Evolutionary conservation across 2,797 vertebrate genomes (phyloP).

Genomic region (Aulostomus chinensis): DNA sequence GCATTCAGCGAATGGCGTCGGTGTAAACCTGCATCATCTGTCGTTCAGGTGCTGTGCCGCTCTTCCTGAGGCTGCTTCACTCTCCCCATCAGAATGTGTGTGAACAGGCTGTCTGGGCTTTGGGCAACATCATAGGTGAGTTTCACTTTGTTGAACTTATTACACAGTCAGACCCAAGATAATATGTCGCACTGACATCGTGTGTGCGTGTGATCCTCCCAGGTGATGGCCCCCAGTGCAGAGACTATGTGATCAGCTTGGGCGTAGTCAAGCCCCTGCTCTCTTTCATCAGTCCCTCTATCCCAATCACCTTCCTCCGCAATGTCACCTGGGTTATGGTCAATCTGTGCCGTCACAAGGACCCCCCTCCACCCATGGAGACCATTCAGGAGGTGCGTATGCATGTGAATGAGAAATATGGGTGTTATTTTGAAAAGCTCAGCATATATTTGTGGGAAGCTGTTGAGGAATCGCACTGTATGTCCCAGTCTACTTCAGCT

Average conservation of each 20-base stretch:
- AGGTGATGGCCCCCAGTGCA: conserved; percentile 98
- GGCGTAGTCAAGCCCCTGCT: conserved; percentile 98
- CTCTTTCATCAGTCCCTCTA: conserved; percentile 98
- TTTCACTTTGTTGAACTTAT: conserved; percentile 10
- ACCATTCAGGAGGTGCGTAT: conserved; percentile 93
- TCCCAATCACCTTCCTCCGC: conserved; percentile 99
- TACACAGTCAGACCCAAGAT: too few species aligned
- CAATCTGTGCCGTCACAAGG: conserved; percentile 98
- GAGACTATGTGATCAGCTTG: conserved; percentile 97
- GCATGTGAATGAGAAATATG: neutral
- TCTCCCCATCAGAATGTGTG: conserved; percentile 99
- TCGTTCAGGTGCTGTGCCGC: conserved; percentile 98
- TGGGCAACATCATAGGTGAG: conserved; percentile 99
- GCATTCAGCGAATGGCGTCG: too few species aligned
- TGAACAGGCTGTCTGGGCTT: conserved; percentile 98
- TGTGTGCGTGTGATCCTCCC: conserved; percentile 13
- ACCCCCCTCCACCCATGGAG: conserved; percentile 99
- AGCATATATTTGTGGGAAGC: neutral
- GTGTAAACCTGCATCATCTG: conserved; percentile 24
- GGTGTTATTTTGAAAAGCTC: neutral
- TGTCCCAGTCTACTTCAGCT: neutral
- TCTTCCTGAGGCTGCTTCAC: conserved; percentile 95
- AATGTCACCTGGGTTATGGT: conserved; percentile 99
- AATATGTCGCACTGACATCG: neutral
- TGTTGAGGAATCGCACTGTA: neutral